Evolutionary conservation across 1,140 invertebrate species (phyloP).

Genomic region (Nylanderia fulva): DNA sequence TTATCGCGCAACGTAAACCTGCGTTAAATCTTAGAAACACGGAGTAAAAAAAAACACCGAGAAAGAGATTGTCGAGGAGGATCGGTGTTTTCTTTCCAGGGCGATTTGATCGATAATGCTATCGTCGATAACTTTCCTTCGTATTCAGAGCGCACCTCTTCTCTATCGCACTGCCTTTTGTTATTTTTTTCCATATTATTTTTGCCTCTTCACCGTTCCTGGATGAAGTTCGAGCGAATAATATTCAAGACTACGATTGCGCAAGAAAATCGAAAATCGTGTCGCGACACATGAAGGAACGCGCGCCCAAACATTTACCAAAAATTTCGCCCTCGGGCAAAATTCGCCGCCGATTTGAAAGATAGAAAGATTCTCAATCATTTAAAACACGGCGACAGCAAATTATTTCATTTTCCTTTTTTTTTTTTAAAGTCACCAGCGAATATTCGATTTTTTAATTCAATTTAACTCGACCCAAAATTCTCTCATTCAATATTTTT

Average conservation of each 20-base stretch:
- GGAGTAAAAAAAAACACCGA: neutral
- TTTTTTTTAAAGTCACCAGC: neutral
- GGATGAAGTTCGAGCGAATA: conserved; percentile 5
- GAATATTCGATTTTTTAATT: neutral
- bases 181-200: conserved; percentile 58
- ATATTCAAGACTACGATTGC: neutral
- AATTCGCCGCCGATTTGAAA: neutral
- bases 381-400: neutral
- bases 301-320: neutral
- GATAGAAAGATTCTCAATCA: neutral
- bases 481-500: neutral
- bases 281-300: neutral
- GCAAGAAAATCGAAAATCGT: neutral
- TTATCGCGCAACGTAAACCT: neutral
- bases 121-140: neutral
- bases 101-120: conserved; percentile 5
- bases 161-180: conserved; percentile 62
- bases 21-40: neutral
- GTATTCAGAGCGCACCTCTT: conserved; percentile 44
- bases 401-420: neutral
- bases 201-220: conserved; percentile 26
- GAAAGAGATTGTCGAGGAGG: neutral
- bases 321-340: neutral
- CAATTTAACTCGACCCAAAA: neutral
- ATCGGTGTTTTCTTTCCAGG: conserved; percentile 15